Conservation (phyloP, 2,888 invertebrate species). For the Melanchra persicariae region DNA sequence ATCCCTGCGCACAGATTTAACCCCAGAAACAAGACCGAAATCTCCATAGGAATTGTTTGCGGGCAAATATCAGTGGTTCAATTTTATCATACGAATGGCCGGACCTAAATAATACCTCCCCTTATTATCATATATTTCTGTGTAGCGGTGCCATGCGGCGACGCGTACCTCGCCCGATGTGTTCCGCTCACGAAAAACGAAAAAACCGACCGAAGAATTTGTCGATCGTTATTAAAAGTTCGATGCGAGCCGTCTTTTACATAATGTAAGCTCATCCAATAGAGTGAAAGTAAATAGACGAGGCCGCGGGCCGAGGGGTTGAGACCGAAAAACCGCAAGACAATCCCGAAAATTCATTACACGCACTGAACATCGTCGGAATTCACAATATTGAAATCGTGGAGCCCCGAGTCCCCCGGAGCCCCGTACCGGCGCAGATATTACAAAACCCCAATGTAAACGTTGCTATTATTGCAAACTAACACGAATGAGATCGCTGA, state of each 20-base stretch:
- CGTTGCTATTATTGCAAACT: slow-evolving; percentile 79
- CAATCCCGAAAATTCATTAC: slow-evolving; percentile 90
- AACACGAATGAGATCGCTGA: slow-evolving; percentile 82
- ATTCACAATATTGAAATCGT: slow-evolving; percentile 90
- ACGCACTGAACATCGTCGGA: slow-evolving; percentile 87
- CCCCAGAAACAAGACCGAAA: slow-evolving; percentile 87
- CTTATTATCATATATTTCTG: slow-evolving; percentile 86
- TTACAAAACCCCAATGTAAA: slow-evolving; percentile 77
- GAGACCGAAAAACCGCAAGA: slow-evolving; percentile 88
- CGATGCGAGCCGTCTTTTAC: slow-evolving; percentile 67
- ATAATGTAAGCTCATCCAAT: slow-evolving; percentile 74
- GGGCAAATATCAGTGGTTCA: slow-evolving; percentile 87
- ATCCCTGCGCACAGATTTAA: slow-evolving; percentile 86
- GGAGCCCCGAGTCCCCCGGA: slow-evolving; percentile 64
- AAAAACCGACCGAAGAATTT: slow-evolving; percentile 73
- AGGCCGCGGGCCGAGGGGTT: slow-evolving; percentile 77
- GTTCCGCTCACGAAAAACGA: slow-evolving; percentile 78
- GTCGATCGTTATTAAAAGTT: slow-evolving; percentile 71
- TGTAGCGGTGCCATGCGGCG: slow-evolving; percentile 80
- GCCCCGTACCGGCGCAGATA: slow-evolving; percentile 67
- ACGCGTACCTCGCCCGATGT: slow-evolving; percentile 72
- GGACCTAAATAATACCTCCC: slow-evolving; percentile 86
- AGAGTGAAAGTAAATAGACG: slow-evolving; percentile 78
- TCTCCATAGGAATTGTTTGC: slow-evolving; percentile 90
- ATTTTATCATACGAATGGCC: slow-evolving; percentile 90